Conservation (phyloP, 2,113 vertebrate genomes). For the Passer montanus region DNA sequence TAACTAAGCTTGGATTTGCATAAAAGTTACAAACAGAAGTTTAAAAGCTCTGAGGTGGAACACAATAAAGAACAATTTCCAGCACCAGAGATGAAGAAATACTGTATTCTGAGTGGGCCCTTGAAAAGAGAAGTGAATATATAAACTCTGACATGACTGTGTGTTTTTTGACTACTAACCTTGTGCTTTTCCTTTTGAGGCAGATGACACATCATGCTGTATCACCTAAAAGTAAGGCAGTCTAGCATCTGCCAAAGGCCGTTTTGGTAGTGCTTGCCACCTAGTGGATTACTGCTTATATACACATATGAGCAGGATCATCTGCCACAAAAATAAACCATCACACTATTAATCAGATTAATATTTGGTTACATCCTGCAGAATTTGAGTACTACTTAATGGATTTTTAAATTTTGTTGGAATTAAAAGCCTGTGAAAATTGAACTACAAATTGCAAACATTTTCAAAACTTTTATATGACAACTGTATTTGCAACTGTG, state of each 20-base stretch:
- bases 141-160: not conserved
- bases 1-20: not conserved
- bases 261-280: slow-evolving; percentile 61
- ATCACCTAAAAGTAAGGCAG: not conserved
- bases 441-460: not conserved
- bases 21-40: not conserved
- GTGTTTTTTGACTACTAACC: not conserved
- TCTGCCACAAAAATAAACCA: not conserved
- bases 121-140: not conserved
- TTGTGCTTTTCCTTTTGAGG: not conserved
- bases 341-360: not conserved
- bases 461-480: not conserved
- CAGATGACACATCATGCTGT: not conserved
- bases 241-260: not conserved
- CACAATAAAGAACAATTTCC: not conserved
- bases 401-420: not conserved
- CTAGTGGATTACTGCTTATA: slow-evolving; percentile 55
- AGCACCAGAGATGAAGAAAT: not conserved
- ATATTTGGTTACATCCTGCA: not conserved
- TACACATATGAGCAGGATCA: not conserved
- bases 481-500: not conserved
- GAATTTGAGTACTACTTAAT: not conserved
- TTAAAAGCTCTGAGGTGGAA: not conserved
- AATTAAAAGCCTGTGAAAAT: not conserved
- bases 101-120: not conserved